Percentiles rank a stretch among this genome's conserved stretches.
phyloP scores from a whole-genome alignment of 2,113 vertebrate species.

The Cathartes aura region DNA sequence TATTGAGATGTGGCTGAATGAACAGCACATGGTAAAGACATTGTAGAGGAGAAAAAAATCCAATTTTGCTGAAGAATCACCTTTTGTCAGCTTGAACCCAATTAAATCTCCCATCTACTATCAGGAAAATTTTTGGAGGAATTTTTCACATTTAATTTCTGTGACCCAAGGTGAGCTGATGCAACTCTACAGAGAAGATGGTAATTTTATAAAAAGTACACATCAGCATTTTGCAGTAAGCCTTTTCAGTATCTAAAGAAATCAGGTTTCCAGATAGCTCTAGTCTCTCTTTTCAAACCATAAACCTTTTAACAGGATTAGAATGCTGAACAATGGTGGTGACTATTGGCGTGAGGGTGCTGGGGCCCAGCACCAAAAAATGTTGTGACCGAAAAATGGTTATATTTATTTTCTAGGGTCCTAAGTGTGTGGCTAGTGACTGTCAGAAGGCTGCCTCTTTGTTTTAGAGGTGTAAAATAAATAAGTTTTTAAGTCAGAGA shows the following conservation, averaged over 20 bases:
- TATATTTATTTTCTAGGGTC: neutral
- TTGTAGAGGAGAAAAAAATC: neutral
- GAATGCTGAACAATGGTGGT: neutral
- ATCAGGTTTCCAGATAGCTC: neutral
- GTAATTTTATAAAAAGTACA: neutral
- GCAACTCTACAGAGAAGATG: neutral
- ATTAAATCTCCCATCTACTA: neutral
- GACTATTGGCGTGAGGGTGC: neutral
- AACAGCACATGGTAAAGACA: neutral
- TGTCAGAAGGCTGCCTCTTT: neutral
- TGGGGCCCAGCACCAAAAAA: neutral
- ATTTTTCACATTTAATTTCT: neutral
- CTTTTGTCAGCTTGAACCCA: neutral
- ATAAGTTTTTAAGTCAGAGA: neutral
- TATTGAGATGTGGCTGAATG: neutral
- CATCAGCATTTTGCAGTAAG: neutral
- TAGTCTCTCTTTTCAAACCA: neutral
- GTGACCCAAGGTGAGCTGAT: neutral
- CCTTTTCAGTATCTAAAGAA: neutral
- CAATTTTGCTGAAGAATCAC: neutral
- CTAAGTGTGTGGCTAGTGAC: neutral
- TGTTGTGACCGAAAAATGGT: accelerated
- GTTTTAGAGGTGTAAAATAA: neutral
- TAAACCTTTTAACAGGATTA: neutral
- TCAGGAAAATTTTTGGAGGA: neutral